These are phyloP conservation scores for Drosophila pruinosa DNA, from an alignment of 1,140 invertebrate genomes.

Conservation along the genomic window DNA sequence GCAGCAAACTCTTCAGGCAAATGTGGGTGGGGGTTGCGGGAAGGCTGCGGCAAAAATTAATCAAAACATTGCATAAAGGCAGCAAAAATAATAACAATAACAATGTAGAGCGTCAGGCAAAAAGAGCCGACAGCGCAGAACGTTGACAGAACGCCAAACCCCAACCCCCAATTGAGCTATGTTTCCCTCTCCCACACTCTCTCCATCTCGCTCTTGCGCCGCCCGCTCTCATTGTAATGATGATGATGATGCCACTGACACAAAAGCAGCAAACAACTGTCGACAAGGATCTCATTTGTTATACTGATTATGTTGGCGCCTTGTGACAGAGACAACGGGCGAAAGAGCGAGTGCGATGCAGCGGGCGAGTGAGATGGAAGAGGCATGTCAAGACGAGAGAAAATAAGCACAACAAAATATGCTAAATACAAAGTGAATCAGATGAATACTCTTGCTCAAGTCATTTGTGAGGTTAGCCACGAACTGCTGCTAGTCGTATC, in stretches of 20 bases:
- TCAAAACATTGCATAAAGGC: slow-evolving; percentile 80
- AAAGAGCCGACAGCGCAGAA: slow-evolving; percentile 63
- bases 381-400: slow-evolving; percentile 11
- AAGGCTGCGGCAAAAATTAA: slow-evolving; percentile 74
- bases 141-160: slow-evolving; percentile 54
- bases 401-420: slow-evolving; percentile 28
- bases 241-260: slow-evolving; percentile 78
- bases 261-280: slow-evolving; percentile 80
- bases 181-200: not conserved
- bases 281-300: slow-evolving; percentile 81
- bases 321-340: slow-evolving; percentile 51
- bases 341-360: slow-evolving; percentile 6
- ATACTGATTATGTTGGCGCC: slow-evolving; percentile 80
- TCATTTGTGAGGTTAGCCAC: not conserved
- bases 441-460: not conserved
- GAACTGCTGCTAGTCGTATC: not conserved
- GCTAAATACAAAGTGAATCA: not conserved
- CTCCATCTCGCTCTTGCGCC: not conserved
- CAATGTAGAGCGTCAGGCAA: slow-evolving; percentile 76
- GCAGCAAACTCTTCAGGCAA: slow-evolving; percentile 69
- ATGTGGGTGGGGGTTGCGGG: slow-evolving; percentile 32
- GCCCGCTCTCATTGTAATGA: slow-evolving; percentile 47
- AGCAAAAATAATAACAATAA: slow-evolving; percentile 81
- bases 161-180: not conserved
- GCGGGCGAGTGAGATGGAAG: not conserved